Evolutionary conservation across 2,797 vertebrate genomes (phyloP), one percentile per base, ranked within the genome.

Genomic region (Podarcis siculus): DNA sequence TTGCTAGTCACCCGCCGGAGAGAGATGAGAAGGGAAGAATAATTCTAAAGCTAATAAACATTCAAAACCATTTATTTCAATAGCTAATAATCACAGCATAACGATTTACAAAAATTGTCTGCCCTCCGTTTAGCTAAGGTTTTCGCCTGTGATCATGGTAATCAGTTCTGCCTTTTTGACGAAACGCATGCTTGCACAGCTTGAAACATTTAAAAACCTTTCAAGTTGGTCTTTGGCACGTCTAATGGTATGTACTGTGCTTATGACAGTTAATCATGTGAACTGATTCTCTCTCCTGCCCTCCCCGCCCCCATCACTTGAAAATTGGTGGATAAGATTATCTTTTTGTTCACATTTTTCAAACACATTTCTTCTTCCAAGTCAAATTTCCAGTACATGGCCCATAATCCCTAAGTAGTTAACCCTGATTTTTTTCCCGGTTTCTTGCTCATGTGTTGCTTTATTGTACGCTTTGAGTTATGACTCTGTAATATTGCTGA

Each of bases 201-300:
- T 95, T 96, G 95, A 97, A 96, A 90, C 90, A 90, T 96, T 96
- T 96, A 95, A 93, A 64, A 95, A 94, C 89, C 93, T 95, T 97
- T 96, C 94, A 95, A 95, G 93, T 92, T 27, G 88, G 94, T 84
- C 90, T 96, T 94, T 96, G 94, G 95, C 94, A 95, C 92, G 69
- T 93, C 92, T 91, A 87, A 92, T 92, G 95, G 92, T 94, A 93
- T 95, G 94, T 94, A 86, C 90, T 84, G 55, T 95, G 92, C 95
- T 93, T 95, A 93, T 94, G 95, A 95, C 95, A 96, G 95, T 96
- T 97, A 96, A 96, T 97, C 94, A 95, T 95, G 93, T 94, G 89
- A 95, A 94, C 85, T 86, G 72, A 92, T 88, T 61, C 93, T 94
- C 90, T 95, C 92, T 91, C 89, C 86, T 77, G 72, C 78, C 78